Evolutionary conservation across 2,113 vertebrate species (phyloP).

Genomic region (Ageneiosus marmoratus): DNA sequence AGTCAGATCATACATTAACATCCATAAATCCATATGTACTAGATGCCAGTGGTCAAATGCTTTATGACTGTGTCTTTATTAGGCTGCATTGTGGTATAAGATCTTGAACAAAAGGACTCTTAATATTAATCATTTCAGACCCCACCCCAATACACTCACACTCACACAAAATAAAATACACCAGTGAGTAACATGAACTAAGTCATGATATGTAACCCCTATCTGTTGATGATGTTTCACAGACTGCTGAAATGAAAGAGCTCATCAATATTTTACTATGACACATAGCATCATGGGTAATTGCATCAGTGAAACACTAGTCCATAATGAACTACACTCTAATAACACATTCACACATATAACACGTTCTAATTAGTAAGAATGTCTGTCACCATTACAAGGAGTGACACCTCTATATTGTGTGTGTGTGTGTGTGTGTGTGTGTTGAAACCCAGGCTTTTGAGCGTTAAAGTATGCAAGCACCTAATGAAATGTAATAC

Average conservation of each 20-base stretch:
- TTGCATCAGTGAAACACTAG: neutral
- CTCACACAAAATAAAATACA: constrained; percentile 24
- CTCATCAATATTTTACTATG: constrained; percentile 30
- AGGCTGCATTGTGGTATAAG: constrained; percentile 40
- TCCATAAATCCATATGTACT: neutral
- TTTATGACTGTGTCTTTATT: constrained; percentile 7
- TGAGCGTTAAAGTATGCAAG: constrained; percentile 33
- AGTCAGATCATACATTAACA: constrained; percentile 29
- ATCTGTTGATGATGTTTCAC: constrained; percentile 15
- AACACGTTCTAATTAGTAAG: constrained; percentile 8
- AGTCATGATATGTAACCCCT: constrained; percentile 35
- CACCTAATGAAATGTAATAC: constrained; percentile 46
- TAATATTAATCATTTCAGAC: neutral
- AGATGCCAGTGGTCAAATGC: neutral
- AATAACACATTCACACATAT: no score
- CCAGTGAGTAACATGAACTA: constrained; percentile 21
- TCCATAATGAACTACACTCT: neutral
- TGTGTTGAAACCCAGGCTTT: constrained; percentile 43
- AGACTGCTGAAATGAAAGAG: constrained; percentile 32
- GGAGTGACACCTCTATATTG: neutral
- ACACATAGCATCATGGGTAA: constrained; percentile 25
- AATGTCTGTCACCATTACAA: neutral
- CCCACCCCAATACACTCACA: constrained; percentile 40
- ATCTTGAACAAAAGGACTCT: neutral
- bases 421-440: constrained; percentile 4